Evolutionary conservation across 2,888 invertebrate species (phyloP).

Genomic region (Flexamia atlantica): DNA sequence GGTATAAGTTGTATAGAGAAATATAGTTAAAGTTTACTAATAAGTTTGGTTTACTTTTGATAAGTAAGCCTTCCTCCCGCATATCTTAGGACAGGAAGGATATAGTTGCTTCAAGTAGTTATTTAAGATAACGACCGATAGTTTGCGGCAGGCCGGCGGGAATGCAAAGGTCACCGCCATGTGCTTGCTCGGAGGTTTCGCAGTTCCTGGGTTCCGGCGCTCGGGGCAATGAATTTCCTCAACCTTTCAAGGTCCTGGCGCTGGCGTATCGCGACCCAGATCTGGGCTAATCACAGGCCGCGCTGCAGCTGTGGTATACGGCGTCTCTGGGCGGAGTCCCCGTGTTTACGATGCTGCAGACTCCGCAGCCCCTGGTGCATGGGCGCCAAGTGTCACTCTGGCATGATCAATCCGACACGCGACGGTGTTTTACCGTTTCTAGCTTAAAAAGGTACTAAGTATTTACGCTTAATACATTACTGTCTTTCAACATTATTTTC

Average conservation of each 20-base stretch:
- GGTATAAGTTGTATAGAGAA: too few species aligned
- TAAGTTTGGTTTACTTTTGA: too few species aligned
- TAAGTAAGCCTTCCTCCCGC: too few species aligned
- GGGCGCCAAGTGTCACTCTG: neutral
- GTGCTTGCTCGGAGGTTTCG: neutral
- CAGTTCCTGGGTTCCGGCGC: constrained; percentile 3
- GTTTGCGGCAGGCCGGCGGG: neutral
- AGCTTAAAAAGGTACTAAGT: too few species aligned
- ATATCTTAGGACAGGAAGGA: too few species aligned
- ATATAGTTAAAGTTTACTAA: too few species aligned
- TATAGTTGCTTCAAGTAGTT: too few species aligned
- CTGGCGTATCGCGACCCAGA: constrained; percentile 19
- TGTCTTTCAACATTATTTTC: too few species aligned
- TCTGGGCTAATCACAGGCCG: constrained; percentile 1
- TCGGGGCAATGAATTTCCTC: constrained; percentile 15
- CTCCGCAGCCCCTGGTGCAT: neutral
- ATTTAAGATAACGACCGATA: too few species aligned
- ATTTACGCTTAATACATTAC: too few species aligned
- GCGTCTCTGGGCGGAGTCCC: constrained; percentile 17
- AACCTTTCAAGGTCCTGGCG: constrained; percentile 10
- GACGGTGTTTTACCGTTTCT: too few species aligned
- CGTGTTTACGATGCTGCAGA: neutral
- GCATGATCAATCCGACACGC: too few species aligned
- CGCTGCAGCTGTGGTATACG: neutral
- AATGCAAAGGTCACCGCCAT: constrained; percentile 14